Percentiles rank a stretch among this genome's conserved stretches.
phyloP scores from a whole-genome alignment of 2,888 invertebrate genomes.

The Ornithoptera priamus region DNA sequence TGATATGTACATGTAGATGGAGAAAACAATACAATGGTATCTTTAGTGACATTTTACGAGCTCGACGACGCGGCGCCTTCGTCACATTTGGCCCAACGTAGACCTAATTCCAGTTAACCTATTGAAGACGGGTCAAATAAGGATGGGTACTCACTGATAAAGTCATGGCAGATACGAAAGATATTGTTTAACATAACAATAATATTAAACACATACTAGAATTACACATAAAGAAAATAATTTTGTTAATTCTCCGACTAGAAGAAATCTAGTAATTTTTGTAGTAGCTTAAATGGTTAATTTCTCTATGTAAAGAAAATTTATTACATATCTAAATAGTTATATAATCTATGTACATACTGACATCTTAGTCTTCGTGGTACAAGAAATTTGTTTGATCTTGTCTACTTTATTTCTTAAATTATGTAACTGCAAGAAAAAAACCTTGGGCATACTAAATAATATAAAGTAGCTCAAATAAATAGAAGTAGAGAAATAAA shows the following conservation, averaged over 20 bases:
- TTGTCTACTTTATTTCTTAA: neutral
- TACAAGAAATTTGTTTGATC: neutral
- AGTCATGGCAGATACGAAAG: neutral
- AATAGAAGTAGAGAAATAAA: neutral
- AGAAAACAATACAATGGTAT: conserved; percentile 19
- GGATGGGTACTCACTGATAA: conserved; percentile 11
- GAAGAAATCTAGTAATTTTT: no score
- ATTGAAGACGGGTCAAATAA: conserved; percentile 28
- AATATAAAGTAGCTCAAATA: neutral
- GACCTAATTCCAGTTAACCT: conserved; percentile 41
- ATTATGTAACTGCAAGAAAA: neutral
- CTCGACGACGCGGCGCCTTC: conserved; percentile 38
- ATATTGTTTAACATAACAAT: neutral
- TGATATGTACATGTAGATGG: neutral
- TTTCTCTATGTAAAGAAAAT: no score
- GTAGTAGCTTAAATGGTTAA: no score
- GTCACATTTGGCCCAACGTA: conserved; percentile 37
- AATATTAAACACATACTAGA: neutral
- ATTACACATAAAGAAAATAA: neutral
- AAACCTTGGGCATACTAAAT: neutral
- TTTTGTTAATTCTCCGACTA: neutral
- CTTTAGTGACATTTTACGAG: conserved; percentile 40
- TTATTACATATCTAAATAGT: no score
- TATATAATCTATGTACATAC: no score
- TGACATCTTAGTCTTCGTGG: no score